Evolutionary conservation across 2,797 vertebrate species (phyloP).

Genomic region (Rhabdophis nuchalis): DNA sequence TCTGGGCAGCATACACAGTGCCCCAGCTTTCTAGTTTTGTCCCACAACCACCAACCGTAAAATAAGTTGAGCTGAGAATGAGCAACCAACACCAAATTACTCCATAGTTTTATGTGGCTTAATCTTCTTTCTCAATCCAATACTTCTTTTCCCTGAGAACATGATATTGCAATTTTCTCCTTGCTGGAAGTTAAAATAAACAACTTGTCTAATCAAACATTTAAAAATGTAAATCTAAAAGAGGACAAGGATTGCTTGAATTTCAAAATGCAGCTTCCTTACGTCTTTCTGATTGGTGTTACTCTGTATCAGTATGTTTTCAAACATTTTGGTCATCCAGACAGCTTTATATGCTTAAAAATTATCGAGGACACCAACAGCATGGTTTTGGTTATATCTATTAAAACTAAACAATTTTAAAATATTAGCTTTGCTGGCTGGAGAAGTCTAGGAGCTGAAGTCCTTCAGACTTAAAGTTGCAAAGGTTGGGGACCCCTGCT

Average conservation of each 20-base stretch:
- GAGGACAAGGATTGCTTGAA: background rate
- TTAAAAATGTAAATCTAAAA: background rate
- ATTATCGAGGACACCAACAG: background rate
- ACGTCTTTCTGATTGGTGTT: background rate
- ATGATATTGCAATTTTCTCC: background rate
- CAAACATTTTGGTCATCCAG: background rate
- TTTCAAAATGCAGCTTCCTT: background rate
- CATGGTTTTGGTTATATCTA: background rate
- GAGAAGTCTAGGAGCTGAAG: no score
- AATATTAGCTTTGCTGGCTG: background rate
- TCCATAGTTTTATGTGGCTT: background rate
- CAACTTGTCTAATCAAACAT: background rate
- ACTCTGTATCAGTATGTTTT: background rate
- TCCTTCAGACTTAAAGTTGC: no score
- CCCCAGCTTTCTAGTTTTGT: background rate
- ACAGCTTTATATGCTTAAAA: background rate
- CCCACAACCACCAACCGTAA: background rate
- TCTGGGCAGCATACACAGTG: background rate
- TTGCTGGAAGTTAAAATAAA: background rate
- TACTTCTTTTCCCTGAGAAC: background rate
- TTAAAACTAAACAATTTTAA: background rate
- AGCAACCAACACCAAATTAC: background rate
- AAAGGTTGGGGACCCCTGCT: no score
- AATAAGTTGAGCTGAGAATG: background rate
- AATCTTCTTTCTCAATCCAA: background rate